Evolutionary conservation across 2,797 vertebrate genomes (phyloP).

Genomic region (Synaphobranchus kaupii): DNA sequence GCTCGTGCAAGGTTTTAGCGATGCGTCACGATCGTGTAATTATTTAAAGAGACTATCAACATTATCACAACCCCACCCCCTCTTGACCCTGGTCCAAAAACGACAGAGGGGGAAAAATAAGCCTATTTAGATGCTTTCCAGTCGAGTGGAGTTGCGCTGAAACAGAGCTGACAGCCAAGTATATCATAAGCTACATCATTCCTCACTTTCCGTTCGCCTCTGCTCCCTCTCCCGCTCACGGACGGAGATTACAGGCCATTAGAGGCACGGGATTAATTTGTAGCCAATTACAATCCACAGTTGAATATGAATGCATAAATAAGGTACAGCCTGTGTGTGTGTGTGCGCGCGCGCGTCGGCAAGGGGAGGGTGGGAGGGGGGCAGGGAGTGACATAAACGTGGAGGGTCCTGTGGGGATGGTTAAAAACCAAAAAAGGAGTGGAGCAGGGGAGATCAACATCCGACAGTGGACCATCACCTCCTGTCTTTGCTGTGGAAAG

Average conservation of each 20-base stretch:
- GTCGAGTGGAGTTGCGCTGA: slow-evolving; percentile 71
- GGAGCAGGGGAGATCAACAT: slow-evolving; percentile 53
- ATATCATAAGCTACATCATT: slow-evolving; percentile 66
- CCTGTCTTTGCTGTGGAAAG: slow-evolving; percentile 54
- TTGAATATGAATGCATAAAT: slow-evolving; percentile 82
- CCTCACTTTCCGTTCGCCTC: slow-evolving; percentile 51
- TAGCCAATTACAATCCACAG: slow-evolving; percentile 81
- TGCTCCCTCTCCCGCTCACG: slow-evolving; percentile 56
- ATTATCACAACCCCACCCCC: slow-evolving; percentile 61
- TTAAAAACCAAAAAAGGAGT: slow-evolving; percentile 63
- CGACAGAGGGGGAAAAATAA: slow-evolving; percentile 63
- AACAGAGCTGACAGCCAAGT: slow-evolving; percentile 72
- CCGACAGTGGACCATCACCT: slow-evolving; percentile 55
- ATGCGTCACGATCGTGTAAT: slow-evolving; percentile 60
- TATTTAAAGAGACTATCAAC: slow-evolving; percentile 69
- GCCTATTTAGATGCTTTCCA: slow-evolving; percentile 81
- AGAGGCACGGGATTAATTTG: slow-evolving; percentile 85
- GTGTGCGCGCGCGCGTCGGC: slow-evolving; percentile 34
- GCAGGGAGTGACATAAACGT: slow-evolving; percentile 47
- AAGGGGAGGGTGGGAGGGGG: slow-evolving; percentile 32
- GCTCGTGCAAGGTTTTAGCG: slow-evolving; percentile 14
- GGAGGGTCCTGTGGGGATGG: slow-evolving; percentile 57
- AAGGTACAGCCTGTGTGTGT: slow-evolving; percentile 59
- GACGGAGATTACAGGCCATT: slow-evolving; percentile 79
- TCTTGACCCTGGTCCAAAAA: slow-evolving; percentile 50